These are phyloP conservation scores for Dipus sagitta DNA, from an alignment of 2,797 vertebrate species.

Conservation along the genomic window DNA sequence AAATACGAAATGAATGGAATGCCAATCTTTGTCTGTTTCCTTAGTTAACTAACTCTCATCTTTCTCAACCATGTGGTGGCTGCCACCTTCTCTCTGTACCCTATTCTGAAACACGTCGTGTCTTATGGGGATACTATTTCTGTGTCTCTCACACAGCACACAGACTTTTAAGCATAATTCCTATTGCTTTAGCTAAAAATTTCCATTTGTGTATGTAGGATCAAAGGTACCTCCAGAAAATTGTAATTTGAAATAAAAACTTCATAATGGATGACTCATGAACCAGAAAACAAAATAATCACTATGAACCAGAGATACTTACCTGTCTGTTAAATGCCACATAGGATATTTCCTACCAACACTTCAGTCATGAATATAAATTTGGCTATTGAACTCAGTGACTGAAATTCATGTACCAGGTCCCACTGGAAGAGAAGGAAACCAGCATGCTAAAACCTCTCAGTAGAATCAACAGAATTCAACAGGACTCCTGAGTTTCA, in stretches of 20 bases:
- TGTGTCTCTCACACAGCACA: conserved; percentile 85
- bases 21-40: background rate
- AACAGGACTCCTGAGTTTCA: background rate
- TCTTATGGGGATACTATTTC: conserved; percentile 83
- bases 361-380: conserved; percentile 64
- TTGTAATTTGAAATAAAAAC: background rate
- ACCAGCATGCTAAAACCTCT: conserved; percentile 60
- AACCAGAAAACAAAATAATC: too few relatives aligned
- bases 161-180: conserved; percentile 83
- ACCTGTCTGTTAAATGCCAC: conserved; percentile 72
- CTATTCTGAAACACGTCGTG: conserved; percentile 78
- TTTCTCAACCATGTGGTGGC: background rate
- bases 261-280: background rate
- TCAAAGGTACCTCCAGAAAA: background rate
- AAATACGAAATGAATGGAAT: background rate
- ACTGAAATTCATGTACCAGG: conserved; percentile 68
- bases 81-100: background rate
- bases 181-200: conserved; percentile 85
- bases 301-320: conserved; percentile 12
- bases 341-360: conserved; percentile 31
- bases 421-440: conserved; percentile 72
- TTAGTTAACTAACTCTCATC: background rate
- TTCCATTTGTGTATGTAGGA: conserved; percentile 85
- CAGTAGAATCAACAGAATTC: background rate
- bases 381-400: conserved; percentile 55